Conservation (phyloP, 64 coral and sea anemone genomes). For the Pachyseris speciosa region DNA sequence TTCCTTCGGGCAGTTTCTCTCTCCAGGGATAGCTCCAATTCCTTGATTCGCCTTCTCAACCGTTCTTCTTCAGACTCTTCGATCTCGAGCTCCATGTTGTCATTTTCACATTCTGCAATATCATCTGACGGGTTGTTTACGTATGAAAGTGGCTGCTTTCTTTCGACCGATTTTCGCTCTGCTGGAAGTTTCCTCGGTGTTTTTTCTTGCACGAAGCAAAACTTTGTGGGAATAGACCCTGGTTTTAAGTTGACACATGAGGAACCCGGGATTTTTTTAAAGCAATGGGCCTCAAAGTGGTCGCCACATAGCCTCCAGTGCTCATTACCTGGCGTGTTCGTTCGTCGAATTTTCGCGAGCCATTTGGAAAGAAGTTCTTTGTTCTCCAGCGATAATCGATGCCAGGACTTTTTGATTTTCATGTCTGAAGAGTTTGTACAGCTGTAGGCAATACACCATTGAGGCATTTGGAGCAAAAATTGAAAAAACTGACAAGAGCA, state of each 20-base stretch:
- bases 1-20: background rate
- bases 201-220: too few relatives aligned
- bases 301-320: background rate
- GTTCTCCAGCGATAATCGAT: too few relatives aligned
- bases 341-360: conserved; percentile 36
- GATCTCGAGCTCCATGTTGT: background rate
- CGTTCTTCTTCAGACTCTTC: background rate
- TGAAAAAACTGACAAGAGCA: background rate
- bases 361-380: too few relatives aligned
- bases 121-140: conserved; percentile 2
- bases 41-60: background rate
- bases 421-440: conserved; percentile 2
- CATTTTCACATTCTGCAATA: background rate
- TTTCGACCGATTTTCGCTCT: background rate
- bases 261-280: background rate
- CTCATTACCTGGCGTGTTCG: conserved; percentile 19
- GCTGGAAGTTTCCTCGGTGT: background rate
- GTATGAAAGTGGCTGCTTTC: background rate
- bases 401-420: background rate
- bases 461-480: background rate
- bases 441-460: conserved; percentile 5
- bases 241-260: background rate
- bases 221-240: conserved; percentile 1
- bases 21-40: background rate
- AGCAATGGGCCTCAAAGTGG: background rate